Conservation (phyloP, 2,113 vertebrate genomes). For the Psettodes erumei region DNA sequence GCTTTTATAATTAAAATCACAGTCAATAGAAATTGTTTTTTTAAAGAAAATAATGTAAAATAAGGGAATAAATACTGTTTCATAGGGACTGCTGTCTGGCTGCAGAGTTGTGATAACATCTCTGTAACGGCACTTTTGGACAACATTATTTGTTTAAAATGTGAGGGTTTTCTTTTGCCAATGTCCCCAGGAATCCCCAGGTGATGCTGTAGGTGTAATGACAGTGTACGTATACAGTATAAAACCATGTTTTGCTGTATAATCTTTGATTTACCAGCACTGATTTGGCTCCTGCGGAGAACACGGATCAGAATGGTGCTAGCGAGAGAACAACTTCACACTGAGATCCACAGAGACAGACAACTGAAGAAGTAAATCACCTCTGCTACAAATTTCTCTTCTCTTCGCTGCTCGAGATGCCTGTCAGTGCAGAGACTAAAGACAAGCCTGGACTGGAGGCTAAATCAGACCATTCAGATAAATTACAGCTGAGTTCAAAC, state of each 20-base stretch:
- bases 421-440: slow-evolving; percentile 44
- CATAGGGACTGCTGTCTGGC: no score
- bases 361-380: slow-evolving; percentile 57
- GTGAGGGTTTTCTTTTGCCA: background rate
- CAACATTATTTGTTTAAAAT: no score
- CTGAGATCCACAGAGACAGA: slow-evolving; percentile 26
- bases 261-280: slow-evolving; percentile 19
- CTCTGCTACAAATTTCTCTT: slow-evolving; percentile 42
- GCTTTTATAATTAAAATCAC: no score
- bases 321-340: slow-evolving; percentile 16
- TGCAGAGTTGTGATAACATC: no score
- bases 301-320: background rate
- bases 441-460: slow-evolving; percentile 31
- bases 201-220: background rate
- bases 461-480: slow-evolving; percentile 40
- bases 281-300: slow-evolving; percentile 13
- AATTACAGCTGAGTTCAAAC: slow-evolving; percentile 23
- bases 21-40: no score
- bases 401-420: slow-evolving; percentile 39
- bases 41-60: no score
- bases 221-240: background rate
- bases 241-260: background rate
- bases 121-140: no score
- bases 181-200: no score
- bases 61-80: no score